These are phyloP conservation scores for Phalacrocorax brasilianus DNA, from an alignment of 2,113 vertebrate genomes.

Conservation along the genomic window DNA sequence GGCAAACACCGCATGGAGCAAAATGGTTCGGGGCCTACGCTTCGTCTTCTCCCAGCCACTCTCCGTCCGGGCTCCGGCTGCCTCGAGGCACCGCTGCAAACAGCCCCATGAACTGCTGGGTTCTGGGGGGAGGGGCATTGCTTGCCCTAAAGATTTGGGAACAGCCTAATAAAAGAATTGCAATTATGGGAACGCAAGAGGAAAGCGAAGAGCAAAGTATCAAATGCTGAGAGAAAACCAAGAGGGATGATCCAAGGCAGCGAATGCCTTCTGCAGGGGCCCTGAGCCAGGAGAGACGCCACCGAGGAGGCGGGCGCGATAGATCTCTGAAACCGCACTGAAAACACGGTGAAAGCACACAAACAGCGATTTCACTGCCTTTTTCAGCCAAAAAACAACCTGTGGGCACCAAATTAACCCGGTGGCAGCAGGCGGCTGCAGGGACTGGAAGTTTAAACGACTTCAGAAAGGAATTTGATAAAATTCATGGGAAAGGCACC, in stretches of 20 bases:
- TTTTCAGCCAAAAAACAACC: not conserved
- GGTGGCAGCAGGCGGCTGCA: not conserved
- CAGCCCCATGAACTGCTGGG: not conserved
- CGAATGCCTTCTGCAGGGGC: not conserved
- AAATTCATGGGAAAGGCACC: not conserved
- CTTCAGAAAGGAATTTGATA: not conserved
- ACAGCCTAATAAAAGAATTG: not conserved
- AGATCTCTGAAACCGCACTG: not conserved
- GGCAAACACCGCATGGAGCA: not conserved
- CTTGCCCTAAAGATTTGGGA: not conserved
- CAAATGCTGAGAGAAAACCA: not conserved
- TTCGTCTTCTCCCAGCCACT: accelerated
- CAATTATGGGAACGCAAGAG: not conserved
- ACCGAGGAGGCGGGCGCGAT: accelerated
- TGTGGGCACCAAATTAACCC: not conserved
- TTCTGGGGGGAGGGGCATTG: not conserved
- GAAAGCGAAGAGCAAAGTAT: not conserved
- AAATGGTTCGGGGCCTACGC: accelerated
- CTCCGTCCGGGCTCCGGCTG: not conserved
- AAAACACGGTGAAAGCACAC: not conserved
- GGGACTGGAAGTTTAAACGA: not conserved
- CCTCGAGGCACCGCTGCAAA: not conserved
- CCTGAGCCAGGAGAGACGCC: not conserved
- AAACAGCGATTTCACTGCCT: not conserved
- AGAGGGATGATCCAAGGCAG: not conserved